Conservation (phyloP, 1,140 invertebrate genomes). For the Holcopasites calliopsidis region DNA sequence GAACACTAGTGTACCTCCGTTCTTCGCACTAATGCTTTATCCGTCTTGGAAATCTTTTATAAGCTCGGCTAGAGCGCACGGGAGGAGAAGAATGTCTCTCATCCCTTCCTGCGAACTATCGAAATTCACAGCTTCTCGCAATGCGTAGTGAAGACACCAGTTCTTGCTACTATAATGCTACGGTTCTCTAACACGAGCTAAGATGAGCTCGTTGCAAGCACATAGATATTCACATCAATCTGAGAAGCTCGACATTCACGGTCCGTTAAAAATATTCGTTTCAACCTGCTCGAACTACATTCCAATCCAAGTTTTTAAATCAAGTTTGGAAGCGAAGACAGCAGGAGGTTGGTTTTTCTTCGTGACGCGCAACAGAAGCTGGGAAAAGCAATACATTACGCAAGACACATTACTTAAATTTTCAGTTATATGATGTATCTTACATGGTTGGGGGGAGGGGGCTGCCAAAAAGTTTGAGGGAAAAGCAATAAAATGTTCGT, state of each 20-base stretch:
- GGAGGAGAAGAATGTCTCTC: constrained; percentile 20
- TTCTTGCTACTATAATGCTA: constrained; percentile 61
- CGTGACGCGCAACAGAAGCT: neutral
- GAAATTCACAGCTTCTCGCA: constrained; percentile 32
- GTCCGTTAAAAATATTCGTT: too few relatives aligned
- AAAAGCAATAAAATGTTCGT: constrained; percentile 42
- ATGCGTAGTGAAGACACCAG: constrained; percentile 10
- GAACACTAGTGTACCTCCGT: constrained; percentile 27
- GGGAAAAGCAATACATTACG: neutral
- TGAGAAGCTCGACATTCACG: too few relatives aligned
- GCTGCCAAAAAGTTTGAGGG: constrained; percentile 41
- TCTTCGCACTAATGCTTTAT: constrained; percentile 62
- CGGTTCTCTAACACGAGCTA: constrained; percentile 54
- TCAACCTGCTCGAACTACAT: neutral
- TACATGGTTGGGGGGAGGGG: neutral
- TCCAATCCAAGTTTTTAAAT: neutral
- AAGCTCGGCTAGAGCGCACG: constrained; percentile 59
- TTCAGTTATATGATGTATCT: constrained; percentile 3
- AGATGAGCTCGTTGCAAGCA: neutral
- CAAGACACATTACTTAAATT: neutral
- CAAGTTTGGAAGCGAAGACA: neutral
- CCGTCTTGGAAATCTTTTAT: constrained; percentile 71
- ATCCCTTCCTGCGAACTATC: constrained; percentile 38
- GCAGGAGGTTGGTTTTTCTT: too few relatives aligned
- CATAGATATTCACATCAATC: too few relatives aligned